Evolutionary conservation across 2,888 invertebrate genomes (phyloP).

Genomic region (Odiellus spinosus): DNA sequence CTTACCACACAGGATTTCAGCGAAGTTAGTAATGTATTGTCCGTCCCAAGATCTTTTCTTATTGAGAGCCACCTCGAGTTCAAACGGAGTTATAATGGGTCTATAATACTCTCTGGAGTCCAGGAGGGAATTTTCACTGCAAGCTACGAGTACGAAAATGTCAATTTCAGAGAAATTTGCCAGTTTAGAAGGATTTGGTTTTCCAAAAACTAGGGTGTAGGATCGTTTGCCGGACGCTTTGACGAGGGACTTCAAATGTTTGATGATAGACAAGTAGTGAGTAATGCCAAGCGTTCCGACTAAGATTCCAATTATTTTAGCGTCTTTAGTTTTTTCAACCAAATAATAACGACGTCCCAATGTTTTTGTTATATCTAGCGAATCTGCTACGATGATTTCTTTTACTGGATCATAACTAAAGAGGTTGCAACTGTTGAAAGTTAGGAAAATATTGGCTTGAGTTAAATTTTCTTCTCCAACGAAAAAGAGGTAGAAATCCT

Average conservation of each 20-base stretch:
- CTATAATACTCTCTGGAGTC: constrained; percentile 71
- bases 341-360: constrained; percentile 65
- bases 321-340: constrained; percentile 82
- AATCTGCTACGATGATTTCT: constrained; percentile 7
- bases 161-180: constrained; percentile 93
- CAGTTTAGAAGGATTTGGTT: constrained; percentile 82
- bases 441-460: constrained; percentile 41
- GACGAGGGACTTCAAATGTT: constrained; percentile 53
- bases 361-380: constrained; percentile 8
- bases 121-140: constrained; percentile 67
- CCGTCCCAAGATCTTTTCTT: constrained; percentile 36
- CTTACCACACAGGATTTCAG: constrained; percentile 47
- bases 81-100: constrained; percentile 79
- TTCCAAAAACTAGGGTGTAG: constrained; percentile 83
- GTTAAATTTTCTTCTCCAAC: constrained; percentile 48
- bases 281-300: constrained; percentile 78
- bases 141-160: constrained; percentile 76
- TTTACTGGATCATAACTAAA: constrained; percentile 29
- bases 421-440: constrained; percentile 28
- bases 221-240: constrained; percentile 63
- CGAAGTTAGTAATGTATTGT: constrained; percentile 54
- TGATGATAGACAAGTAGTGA: constrained; percentile 56
- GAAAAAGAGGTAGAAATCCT: constrained; percentile 45
- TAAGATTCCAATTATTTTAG: constrained; percentile 66
- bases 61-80: constrained; percentile 58